Conservation (phyloP, 2,888 invertebrate species). For the Tubulanus polymorphus region DNA sequence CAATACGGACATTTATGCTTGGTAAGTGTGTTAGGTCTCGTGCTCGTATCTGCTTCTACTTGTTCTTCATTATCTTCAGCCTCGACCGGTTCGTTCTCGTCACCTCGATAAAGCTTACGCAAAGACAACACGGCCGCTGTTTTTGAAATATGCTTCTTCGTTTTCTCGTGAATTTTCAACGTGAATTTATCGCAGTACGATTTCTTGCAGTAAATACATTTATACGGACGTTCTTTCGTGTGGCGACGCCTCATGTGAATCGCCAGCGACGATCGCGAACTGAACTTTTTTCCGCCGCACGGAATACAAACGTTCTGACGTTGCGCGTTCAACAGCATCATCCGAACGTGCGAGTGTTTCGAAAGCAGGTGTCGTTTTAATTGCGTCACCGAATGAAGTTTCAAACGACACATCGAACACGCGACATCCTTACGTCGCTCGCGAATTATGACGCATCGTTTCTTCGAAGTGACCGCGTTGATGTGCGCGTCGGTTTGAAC, state of each 20-base stretch:
- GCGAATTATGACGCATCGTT: constrained; percentile 34
- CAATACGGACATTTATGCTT: constrained; percentile 33
- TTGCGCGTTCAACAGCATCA: constrained; percentile 19
- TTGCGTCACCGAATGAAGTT: constrained; percentile 31
- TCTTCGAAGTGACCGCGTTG: constrained; percentile 13
- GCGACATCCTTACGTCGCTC: constrained; percentile 35
- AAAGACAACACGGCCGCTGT: constrained; percentile 4
- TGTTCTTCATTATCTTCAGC: constrained; percentile 5
- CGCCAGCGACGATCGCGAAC: constrained; percentile 21
- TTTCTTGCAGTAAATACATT: constrained; percentile 27
- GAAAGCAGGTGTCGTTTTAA: constrained; percentile 33
- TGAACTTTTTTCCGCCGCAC: constrained; percentile 23
- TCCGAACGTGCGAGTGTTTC: constrained; percentile 28
- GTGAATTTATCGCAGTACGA: constrained; percentile 23
- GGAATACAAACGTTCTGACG: constrained; percentile 22
- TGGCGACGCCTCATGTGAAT: constrained; percentile 26
- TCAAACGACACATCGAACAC: constrained; percentile 38
- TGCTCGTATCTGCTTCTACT: constrained; percentile 11
- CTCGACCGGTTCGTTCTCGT: neutral
- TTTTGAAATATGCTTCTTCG: constrained; percentile 16
- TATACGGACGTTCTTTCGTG: constrained; percentile 23
- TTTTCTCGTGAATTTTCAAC: constrained; percentile 20
- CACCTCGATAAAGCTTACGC: too few relatives aligned
- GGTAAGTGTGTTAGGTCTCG: constrained; percentile 6
- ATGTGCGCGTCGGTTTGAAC: constrained; percentile 28